Base-by-base conservation (phyloP, 2,113 vertebrate species). In the Pithys albifrons region DNA sequence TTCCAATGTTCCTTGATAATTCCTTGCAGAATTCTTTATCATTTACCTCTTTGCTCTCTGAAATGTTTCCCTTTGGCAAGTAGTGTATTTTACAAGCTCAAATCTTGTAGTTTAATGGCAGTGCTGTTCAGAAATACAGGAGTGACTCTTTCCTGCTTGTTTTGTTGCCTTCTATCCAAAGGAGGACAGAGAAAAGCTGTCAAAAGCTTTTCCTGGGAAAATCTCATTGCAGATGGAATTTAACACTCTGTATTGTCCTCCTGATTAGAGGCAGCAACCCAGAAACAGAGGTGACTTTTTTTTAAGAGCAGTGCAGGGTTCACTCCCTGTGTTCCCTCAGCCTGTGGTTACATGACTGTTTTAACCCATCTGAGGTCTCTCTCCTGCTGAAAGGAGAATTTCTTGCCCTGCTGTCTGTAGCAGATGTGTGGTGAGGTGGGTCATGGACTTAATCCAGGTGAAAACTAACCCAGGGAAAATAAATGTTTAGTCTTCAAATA, bases 271-370 rank as follows among this genome's bases (percentile, higher is more conserved):
- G 14, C 29, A 77, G 39, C 58, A 87, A 20, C 64, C 43, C 41
- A 80, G 85, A 77, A 81, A 58, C 64, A 46, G 91, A 90, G 71
- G 67, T 96, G 94, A 71, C 89, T 89, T 31, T 49, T 69, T 33
- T 46, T 37, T 22, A 33, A 54, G n/a, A 71, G 1, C 7, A 3
- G 37, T n/a, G 41, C 88, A 49, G 90, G 57, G 55, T 48, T 89
- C 29, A 10, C 61, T 85, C 14, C 0, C 23, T 41, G 16, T 13
- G 9, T 66, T 92, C 55, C 5, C 51, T 72, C 51, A 54, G 51
- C 43, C 76, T 71, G 57, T 84, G 65, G 55, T 71, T 93, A 7
- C 17, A 1, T 11, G 72, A 14, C 76, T 80, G 0, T 37, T 86
- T 89, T 58, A 91, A 46, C 48, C 61, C 46, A 24, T 41, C 18